Evolutionary conservation across 2,888 invertebrate species (phyloP).

Genomic region (Crocallis elinguaria): DNA sequence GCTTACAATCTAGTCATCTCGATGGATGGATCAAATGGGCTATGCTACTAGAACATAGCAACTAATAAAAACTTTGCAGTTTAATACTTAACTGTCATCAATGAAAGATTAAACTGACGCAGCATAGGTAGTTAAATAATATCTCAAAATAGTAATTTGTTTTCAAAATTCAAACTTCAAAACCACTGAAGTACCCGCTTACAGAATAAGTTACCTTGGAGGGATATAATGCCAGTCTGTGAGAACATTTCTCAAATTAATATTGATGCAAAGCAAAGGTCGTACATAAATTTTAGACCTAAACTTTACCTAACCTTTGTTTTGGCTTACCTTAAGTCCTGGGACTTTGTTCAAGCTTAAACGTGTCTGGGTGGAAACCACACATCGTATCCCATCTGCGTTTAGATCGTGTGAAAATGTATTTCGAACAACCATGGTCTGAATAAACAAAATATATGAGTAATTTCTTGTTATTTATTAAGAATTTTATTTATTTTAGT

Average conservation of each 20-base stretch:
- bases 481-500: too few species aligned
- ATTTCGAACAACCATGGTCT: neutral
- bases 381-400: neutral
- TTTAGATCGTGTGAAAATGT: neutral
- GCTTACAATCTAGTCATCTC: too few species aligned
- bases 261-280: slow-evolving; percentile 34
- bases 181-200: slow-evolving; percentile 7
- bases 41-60: too few species aligned
- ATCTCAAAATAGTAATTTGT: too few species aligned
- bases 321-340: slow-evolving; percentile 17
- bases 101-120: too few species aligned
- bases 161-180: slow-evolving; percentile 3
- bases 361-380: neutral
- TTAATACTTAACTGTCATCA: too few species aligned
- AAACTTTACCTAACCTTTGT: slow-evolving; percentile 23
- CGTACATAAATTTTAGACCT: slow-evolving; percentile 32
- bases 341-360: neutral
- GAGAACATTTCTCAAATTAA: slow-evolving; percentile 33
- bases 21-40: too few species aligned
- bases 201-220: slow-evolving; percentile 21
- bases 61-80: too few species aligned
- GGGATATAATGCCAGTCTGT: slow-evolving; percentile 10
- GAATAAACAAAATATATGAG: neutral
- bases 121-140: too few species aligned
- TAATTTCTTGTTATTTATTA: too few species aligned